A percentile compares a stretch with the other conserved stretches of the same genome.
Conservation (phyloP, 2,888 invertebrate genomes). For the Plemyria rubiginata region DNA sequence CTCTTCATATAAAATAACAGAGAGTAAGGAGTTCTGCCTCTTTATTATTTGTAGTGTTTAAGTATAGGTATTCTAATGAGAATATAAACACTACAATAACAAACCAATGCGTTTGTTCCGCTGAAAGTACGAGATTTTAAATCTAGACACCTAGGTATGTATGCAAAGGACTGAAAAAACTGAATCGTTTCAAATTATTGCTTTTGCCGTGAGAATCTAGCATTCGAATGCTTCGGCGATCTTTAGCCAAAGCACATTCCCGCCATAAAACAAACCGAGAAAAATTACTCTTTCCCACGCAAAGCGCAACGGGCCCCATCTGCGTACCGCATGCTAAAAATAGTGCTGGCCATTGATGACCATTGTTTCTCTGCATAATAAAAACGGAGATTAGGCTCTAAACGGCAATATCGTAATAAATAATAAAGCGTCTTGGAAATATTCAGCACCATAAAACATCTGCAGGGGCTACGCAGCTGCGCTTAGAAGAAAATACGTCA, state of each 20-base stretch:
- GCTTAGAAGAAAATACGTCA: constrained; percentile 79
- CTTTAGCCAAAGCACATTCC: constrained; percentile 27
- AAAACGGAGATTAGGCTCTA: constrained; percentile 82
- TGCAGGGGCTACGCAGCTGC: constrained; percentile 80
- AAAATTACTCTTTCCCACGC: constrained; percentile 71
- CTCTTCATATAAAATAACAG: too few relatives aligned
- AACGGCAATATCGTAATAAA: constrained; percentile 83
- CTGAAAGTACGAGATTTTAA: too few relatives aligned
- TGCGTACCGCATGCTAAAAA: constrained; percentile 78
- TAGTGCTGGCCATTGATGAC: constrained; percentile 71
- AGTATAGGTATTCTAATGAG: too few relatives aligned
- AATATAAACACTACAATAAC: too few relatives aligned
- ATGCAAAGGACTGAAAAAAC: not conserved
- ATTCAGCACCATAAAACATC: constrained; percentile 83
- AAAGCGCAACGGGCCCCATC: constrained; percentile 55
- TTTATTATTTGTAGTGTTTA: too few relatives aligned
- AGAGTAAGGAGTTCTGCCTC: too few relatives aligned
- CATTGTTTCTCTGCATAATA: constrained; percentile 81
- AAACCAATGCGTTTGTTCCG: too few relatives aligned
- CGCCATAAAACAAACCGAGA: constrained; percentile 45
- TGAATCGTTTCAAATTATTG: constrained; percentile 7
- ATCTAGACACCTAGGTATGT: too few relatives aligned
- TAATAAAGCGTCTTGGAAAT: constrained; percentile 82
- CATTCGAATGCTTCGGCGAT: constrained; percentile 20
- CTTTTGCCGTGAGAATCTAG: constrained; percentile 16